Base-by-base conservation (phyloP, 2,113 vertebrate species). In the Tympanuchus pallidicinctus region DNA sequence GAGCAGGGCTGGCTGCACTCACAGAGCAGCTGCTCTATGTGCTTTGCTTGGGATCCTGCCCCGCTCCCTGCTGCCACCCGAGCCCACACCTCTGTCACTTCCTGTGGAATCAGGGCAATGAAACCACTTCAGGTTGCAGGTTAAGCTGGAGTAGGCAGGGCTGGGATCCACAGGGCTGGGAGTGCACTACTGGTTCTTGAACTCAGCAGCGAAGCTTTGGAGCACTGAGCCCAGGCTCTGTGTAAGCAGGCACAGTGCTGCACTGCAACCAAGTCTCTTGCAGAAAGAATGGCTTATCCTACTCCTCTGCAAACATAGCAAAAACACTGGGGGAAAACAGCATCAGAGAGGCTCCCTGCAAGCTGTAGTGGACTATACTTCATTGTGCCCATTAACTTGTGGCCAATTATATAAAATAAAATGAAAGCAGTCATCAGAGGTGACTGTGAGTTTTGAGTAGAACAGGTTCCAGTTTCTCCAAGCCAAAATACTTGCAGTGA, bases 391-490 rank as follows among this genome's bases (percentile, higher is more conserved):
- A 38, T 27, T 71, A 48, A 27, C 47, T 20, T 27, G 24, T n/a
- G 12, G 69, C 25, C 52, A 69, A 38, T 71, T 28, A 71, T 36
- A 9, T 36, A 50, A 70, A 50, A 70, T 70, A 36, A 70, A 71
- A 71, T 36, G 17, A 52, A 50, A 71, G 47, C 34, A 52, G 34
- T 71, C 34, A 38, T 28, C 18, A 36, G 67, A 50, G 47, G 47
- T 70, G 67, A 34, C 67, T 34, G 14, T 73, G 56, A 70, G 18
- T 88, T 94, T 66, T 64, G 56, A 25, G 45, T 59, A 74, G 70
- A 89, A 42, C 45, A 83, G 18, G 15, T 42, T 72, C 10, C 59
- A 32, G 16, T 38, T 86, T 59, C 28, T 90, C 19, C 32, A 67
- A 59, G 52, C 63, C 50, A n/a, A 73, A 89, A 77, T 36, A 42